A percentile compares a stretch with the other conserved stretches of the same genome.
Evolutionary conservation across 2,888 invertebrate species (phyloP).

Genomic region (Cheilosia soror): DNA sequence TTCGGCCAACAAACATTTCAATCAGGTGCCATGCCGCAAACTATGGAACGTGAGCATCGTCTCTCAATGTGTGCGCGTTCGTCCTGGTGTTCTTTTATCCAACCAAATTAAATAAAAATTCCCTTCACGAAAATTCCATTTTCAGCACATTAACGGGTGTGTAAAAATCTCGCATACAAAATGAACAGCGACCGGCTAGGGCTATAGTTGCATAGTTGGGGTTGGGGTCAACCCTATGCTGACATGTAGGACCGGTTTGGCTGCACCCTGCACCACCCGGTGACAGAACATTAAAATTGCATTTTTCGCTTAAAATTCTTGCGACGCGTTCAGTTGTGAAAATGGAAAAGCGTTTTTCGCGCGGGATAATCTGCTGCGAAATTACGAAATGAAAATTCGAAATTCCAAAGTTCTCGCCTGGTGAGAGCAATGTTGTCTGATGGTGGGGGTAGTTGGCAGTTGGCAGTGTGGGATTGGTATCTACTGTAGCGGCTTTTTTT

Average conservation of each 20-base stretch:
- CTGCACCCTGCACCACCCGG: slow-evolving; percentile 2
- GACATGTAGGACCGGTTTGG: slow-evolving; percentile 25
- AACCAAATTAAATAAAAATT: slow-evolving; percentile 67
- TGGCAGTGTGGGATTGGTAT: not conserved
- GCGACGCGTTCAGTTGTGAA: slow-evolving; percentile 51
- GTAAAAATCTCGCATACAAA: slow-evolving; percentile 9
- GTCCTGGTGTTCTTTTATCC: not conserved
- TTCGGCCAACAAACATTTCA: slow-evolving; percentile 64
- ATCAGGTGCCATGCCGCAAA: slow-evolving; percentile 64
- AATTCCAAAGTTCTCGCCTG: slow-evolving; percentile 1
- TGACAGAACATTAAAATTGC: slow-evolving; percentile 67
- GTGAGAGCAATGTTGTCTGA: slow-evolving; percentile 11
- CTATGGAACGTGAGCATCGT: slow-evolving; percentile 69
- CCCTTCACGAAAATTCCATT: slow-evolving; percentile 71
- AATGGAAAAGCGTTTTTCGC: slow-evolving; percentile 42
- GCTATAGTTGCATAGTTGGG: not conserved
- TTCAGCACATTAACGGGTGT: slow-evolving; percentile 68
- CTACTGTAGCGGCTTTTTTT: not conserved
- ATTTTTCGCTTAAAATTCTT: slow-evolving; percentile 65
- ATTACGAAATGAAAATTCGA: slow-evolving; percentile 37
- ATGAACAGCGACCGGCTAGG: slow-evolving; percentile 8
- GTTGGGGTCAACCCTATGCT: not conserved
- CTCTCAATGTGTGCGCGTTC: slow-evolving; percentile 39
- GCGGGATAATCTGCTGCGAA: slow-evolving; percentile 42
- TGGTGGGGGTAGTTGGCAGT: not conserved